Evolutionary conservation across 2,797 vertebrate genomes (phyloP).

Genomic region (Lepidocolaptes lacrymiger): DNA sequence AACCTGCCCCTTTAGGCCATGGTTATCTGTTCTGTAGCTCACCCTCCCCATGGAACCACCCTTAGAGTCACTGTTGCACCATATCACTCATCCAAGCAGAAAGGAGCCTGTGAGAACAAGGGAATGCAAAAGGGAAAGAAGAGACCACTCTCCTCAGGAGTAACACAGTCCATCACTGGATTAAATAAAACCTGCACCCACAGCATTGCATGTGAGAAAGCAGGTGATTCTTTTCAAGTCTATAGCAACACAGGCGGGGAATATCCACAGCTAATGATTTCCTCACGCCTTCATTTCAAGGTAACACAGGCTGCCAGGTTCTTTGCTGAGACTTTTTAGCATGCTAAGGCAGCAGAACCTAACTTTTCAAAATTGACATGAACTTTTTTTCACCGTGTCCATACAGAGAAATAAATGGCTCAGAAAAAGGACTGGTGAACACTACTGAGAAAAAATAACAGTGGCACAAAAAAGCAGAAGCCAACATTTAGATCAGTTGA

Average conservation of each 20-base stretch:
- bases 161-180: accelerated
- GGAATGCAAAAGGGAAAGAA: accelerated
- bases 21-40: neutral
- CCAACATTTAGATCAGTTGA: neutral
- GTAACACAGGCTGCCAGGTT: neutral
- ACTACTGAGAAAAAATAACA: neutral
- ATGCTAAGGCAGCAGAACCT: neutral
- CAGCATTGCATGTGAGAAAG: accelerated
- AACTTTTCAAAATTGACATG: neutral
- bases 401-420: neutral
- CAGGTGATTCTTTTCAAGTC: neutral
- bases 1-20: neutral
- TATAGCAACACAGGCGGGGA: neutral
- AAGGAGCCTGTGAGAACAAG: accelerated
- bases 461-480: neutral
- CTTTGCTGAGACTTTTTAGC: neutral
- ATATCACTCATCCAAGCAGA: neutral
- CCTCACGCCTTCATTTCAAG: neutral
- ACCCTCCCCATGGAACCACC: neutral
- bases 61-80: neutral
- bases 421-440: neutral
- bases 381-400: neutral
- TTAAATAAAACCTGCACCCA: neutral
- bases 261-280: accelerated
- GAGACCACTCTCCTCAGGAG: neutral